phyloP scores from a whole-genome alignment of 1,140 invertebrate genomes.

The Meteorus sp. region DNA sequence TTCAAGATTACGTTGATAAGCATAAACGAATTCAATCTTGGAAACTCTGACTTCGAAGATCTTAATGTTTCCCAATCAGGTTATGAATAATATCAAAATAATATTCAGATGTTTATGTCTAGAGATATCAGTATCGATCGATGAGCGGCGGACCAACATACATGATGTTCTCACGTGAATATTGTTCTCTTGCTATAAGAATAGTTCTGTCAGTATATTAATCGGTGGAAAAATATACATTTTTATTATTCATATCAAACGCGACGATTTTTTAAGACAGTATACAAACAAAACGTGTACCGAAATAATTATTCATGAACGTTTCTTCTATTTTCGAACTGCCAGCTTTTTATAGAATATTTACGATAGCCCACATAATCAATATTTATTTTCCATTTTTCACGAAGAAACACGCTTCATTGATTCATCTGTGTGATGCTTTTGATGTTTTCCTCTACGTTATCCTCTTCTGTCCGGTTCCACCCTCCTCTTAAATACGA shows the following conservation, averaged over 20 bases:
- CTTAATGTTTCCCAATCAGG: not conserved
- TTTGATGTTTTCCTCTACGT: too few relatives aligned
- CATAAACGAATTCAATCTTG: not conserved
- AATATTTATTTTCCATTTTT: not conserved
- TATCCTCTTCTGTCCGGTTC: too few relatives aligned
- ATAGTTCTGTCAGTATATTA: not conserved
- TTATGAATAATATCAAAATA: too few relatives aligned
- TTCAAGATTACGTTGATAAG: too few relatives aligned
- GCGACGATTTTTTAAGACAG: slow-evolving; percentile 19
- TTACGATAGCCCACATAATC: slow-evolving; percentile 4
- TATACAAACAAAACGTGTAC: slow-evolving; percentile 14
- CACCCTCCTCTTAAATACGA: too few relatives aligned
- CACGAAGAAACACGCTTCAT: not conserved
- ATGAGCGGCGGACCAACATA: too few relatives aligned
- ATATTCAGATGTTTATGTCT: too few relatives aligned
- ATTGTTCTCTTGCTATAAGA: too few relatives aligned
- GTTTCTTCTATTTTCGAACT: slow-evolving; percentile 43
- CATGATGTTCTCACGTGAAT: too few relatives aligned
- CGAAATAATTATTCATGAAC: slow-evolving; percentile 29
- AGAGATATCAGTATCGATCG: too few relatives aligned
- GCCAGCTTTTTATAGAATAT: slow-evolving; percentile 36
- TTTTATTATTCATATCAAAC: slow-evolving; percentile 23
- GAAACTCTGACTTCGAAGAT: not conserved
- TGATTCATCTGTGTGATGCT: too few relatives aligned
- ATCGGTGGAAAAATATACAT: slow-evolving; percentile 25